phyloP scores from a whole-genome alignment of 2,113 vertebrate species.

The Myiagra hebetior region DNA sequence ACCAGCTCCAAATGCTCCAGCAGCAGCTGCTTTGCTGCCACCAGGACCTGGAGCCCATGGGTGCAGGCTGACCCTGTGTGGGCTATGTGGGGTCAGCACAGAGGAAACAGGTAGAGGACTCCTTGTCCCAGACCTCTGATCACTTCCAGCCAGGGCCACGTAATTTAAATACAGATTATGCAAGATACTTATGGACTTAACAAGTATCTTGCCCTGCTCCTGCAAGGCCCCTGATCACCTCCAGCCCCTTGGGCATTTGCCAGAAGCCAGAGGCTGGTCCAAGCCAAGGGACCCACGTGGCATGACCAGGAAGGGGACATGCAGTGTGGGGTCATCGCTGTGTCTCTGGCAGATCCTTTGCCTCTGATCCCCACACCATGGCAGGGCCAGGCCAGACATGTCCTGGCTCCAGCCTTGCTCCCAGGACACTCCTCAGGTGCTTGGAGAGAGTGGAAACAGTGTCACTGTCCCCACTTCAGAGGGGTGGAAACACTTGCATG shows the following conservation, averaged over 20 bases:
- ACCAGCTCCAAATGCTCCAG: background rate
- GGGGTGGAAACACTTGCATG: rapidly evolving
- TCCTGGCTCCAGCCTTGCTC: background rate
- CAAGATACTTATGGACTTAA: background rate
- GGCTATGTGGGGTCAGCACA: background rate
- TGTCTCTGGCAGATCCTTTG: background rate
- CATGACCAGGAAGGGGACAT: background rate
- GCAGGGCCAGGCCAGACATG: background rate
- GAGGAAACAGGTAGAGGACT: background rate
- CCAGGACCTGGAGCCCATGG: background rate
- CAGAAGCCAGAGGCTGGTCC: background rate
- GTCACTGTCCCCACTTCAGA: background rate
- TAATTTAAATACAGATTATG: background rate
- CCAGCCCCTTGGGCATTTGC: background rate
- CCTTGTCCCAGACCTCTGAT: background rate
- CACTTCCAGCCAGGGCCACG: background rate
- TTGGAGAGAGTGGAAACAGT: background rate
- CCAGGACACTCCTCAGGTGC: rapidly evolving
- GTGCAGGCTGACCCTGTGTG: background rate
- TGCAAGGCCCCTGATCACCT: background rate
- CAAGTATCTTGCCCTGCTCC: background rate
- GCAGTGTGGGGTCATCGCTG: rapidly evolving
- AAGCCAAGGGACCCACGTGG: background rate
- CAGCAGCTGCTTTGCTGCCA: background rate
- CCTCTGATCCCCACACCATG: background rate